phyloP scores from a whole-genome alignment of 2,113 vertebrate genomes.

The mouse (Mus musculus) region GRCm39 chr1:86832001-86832500 shows the following conservation, averaged over 20 bases:
- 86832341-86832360: not conserved
- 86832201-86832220: not conserved
- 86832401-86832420: not conserved
- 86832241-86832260: not conserved
- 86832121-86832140: not conserved
- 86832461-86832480: not conserved
- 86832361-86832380: not conserved
- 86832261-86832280: not conserved
- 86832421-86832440: not conserved
- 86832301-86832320: not conserved
- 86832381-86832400: not conserved
- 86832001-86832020: not conserved
- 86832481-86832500: not conserved
- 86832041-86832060: not conserved
- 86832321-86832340: not conserved
- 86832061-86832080: not conserved
- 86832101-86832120: slow-evolving; percentile 31
- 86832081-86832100: slow-evolving; percentile 23
- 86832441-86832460: not conserved
- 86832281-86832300: not conserved
- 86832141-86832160: slow-evolving; percentile 25
- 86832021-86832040: not conserved
- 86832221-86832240: not conserved
- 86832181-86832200: not conserved
- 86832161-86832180: not conserved